Evolutionary conservation across 2,113 vertebrate genomes (phyloP), one percentile per base, ranked within the genome.

Genomic region (Sceloporus undulatus): DNA sequence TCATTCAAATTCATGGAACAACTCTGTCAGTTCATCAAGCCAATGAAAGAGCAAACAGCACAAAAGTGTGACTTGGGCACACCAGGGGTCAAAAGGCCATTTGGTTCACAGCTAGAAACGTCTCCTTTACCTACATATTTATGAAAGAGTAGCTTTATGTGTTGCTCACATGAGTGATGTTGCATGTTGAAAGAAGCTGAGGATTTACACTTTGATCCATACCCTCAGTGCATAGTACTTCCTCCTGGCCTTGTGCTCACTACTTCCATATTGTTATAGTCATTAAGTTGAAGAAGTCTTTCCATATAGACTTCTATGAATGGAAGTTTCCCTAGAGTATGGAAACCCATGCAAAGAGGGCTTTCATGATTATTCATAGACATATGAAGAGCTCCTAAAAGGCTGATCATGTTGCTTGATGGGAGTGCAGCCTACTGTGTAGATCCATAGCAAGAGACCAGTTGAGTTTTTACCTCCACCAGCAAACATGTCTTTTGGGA

Each of bases 1-100:
- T 82, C 89, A 74, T 79, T 90, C 52, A 94, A 91, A 87, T 79
- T 88, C 68, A 88, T 34, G 40, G 19, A 54, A 54, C 34, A 76
- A 23, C 10, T 85, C 79, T 88, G 75, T 27, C 83, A 85, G 62
- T 75, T 86, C 76, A 89, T 77, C 87, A 92, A 90, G 34, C 42
- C 87, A 92, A 40, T 79, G 86, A 87, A 71, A 68, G 10, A 38
- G 14, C 85, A 77, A 87, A 91, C 86, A 86, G 3, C 23, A 88
- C 83, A 83, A 73, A 89, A 91, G 77, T 38, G 29, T 79, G 76
- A 70, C 70, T 56, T 52, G 9, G 21, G 9, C 10, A 81, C 10
- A 7, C 9, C 27, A 62, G 70, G 79, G 89, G n/a, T 48, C 62
- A 75, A 48, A 48, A 79, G 18, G 34, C 80, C 75, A 87, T 88